Percentiles rank a stretch among this genome's conserved stretches.
phyloP scores from a whole-genome alignment of 2,888 invertebrate genomes.

The Elegia similella region DNA sequence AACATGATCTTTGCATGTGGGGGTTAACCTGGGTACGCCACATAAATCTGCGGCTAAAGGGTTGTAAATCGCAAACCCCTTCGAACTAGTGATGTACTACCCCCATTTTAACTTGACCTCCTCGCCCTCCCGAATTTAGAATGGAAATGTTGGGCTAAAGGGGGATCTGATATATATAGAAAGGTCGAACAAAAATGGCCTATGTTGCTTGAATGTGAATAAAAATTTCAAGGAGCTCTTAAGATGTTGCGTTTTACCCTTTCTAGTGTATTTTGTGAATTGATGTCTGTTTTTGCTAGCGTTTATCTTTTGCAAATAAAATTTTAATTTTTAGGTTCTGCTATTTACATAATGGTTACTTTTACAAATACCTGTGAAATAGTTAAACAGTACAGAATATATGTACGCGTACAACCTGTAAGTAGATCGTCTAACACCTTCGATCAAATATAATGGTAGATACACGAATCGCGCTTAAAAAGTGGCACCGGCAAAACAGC shows the following conservation, averaged over 20 bases:
- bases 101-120: conserved; percentile 43
- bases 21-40: conserved; percentile 57
- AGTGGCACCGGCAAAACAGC: no score
- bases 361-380: no score
- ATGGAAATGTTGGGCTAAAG: conserved; percentile 17
- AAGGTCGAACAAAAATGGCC: conserved; percentile 43
- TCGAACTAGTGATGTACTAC: conserved; percentile 58
- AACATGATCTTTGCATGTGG: conserved; percentile 70
- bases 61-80: conserved; percentile 75
- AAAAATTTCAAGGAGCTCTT: conserved; percentile 67
- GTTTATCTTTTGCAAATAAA: conserved; percentile 42
- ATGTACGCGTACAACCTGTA: no score
- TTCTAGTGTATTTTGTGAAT: conserved; percentile 70
- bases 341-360: neutral
- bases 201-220: conserved; percentile 60
- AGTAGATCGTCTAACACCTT: no score
- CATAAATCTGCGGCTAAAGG: conserved; percentile 76
- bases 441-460: no score
- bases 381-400: no score
- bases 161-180: conserved; percentile 26
- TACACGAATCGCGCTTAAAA: no score
- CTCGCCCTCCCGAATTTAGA: conserved; percentile 19
- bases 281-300: conserved; percentile 58
- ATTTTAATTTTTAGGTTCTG: neutral
- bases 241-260: conserved; percentile 60